A percentile compares a stretch with the other conserved stretches of the same genome.
Evolutionary conservation across 2,888 invertebrate genomes (phyloP).

Genomic region (Orthosia gothica): DNA sequence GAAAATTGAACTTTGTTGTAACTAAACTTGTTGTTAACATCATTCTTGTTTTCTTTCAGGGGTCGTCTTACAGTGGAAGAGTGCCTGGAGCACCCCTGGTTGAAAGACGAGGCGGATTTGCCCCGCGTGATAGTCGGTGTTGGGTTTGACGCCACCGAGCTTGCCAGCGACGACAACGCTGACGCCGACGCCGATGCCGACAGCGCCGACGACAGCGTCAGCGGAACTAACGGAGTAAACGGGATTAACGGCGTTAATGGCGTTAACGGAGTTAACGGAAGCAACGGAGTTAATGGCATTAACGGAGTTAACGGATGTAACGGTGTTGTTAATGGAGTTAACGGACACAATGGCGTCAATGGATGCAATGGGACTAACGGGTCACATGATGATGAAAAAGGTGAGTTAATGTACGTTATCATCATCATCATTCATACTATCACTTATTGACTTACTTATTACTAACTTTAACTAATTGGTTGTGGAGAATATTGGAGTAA

Average conservation of each 20-base stretch:
- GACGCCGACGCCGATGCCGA: constrained; percentile 72
- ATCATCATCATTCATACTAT: constrained; percentile 47
- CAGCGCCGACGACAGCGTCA: constrained; percentile 60
- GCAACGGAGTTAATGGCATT: constrained; percentile 51
- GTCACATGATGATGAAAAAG: constrained; percentile 82
- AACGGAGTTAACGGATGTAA: constrained; percentile 73
- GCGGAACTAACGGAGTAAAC: constrained; percentile 25
- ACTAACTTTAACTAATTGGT: constrained; percentile 9
- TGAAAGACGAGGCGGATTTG: constrained; percentile 92
- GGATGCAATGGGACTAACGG: constrained; percentile 78
- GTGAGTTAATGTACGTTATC: constrained; percentile 71
- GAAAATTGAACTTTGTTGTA: background rate
- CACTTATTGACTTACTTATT: constrained; percentile 33
- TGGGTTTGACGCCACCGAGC: constrained; percentile 79
- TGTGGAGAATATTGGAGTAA: background rate
- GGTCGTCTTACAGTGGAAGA: constrained; percentile 97
- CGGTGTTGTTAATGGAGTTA: constrained; percentile 71
- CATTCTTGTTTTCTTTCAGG: constrained; percentile 90
- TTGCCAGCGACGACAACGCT: constrained; percentile 79
- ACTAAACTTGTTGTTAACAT: constrained; percentile 3
- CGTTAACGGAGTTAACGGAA: constrained; percentile 39
- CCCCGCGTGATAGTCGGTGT: constrained; percentile 89
- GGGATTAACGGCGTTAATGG: constrained; percentile 26
- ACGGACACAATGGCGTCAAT: constrained; percentile 74
- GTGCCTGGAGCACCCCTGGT: constrained; percentile 98